Evolutionary conservation across 2,888 invertebrate genomes (phyloP), one percentile per base, ranked within the genome.

Genomic region (Nemotelus pantherinus): DNA sequence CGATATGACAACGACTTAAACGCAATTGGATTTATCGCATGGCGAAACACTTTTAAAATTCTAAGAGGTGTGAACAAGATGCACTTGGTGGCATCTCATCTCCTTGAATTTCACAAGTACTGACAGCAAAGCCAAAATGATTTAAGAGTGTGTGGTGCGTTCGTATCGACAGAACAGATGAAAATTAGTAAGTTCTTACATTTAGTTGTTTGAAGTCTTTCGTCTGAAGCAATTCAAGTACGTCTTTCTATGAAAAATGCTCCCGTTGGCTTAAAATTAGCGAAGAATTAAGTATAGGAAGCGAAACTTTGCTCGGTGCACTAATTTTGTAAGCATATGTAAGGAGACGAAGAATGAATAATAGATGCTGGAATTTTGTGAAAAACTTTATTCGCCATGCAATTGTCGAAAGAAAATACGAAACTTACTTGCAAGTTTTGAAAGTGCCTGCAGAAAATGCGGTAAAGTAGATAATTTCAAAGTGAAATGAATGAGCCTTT

Each of bases 31-130:
- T 25, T 25, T 25, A 25, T 25, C 25, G 25, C 25, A 25, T 25
- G 25, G 25, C 25, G 25, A 1, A 25, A 25, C 25, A 25, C 25
- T 25, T 25, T 50, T 50, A 50, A 7, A 50, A 4, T 4, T 25
- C 4, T 25, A n/a, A 58, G 58, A 25, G 63, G 63, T 63, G 63
- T 63, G 63, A 63, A 63, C 43, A 43, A 63, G 41, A 63, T 63
- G 3, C 63, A 41, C 2, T 63, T 63, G 63, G 3, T 9, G 43
- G 4, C 5, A 7, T 63, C 41, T 63, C 5, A 7, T 63, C 41
- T 63, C 43, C 7, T 25, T 43, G 1, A 39, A 41, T 39, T 57
- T 57, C 43, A 43, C 7, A 63, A 2, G 63, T 39, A 63, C 63
- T 63, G 3, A 25, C 25, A 25, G 25, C 63, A 63, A 63, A 43